Base-by-base conservation (phyloP, 2,113 vertebrate genomes). In the Tyrannus savana region DNA sequence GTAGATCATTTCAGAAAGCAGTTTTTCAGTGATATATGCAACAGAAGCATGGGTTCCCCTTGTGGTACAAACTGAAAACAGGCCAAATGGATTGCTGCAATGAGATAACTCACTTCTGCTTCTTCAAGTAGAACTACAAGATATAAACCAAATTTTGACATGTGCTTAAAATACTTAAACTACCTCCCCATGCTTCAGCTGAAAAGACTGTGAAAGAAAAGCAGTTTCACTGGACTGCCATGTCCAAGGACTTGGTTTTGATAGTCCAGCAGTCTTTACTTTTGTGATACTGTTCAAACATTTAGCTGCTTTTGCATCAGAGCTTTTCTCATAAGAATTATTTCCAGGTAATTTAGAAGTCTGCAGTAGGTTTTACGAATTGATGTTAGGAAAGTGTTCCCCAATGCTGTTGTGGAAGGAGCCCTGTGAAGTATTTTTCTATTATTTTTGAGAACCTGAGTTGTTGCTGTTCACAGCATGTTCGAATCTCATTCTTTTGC, bases 21-120 rank as follows among this genome's bases (percentile, higher is more conserved):
- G 23, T 58, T 86, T 58, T 44, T 58, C 25, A 12, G 27, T 24
- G 47, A 47, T 19, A 10, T 53, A 0, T 16, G 30, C 39, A 31
- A 18, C 19, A 18, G 22, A 52, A 59, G 23, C 11, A 8, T 52
- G n/a, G 37, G 16, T 81, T 84, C 30, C 27, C 14, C 30, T 76
- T 76, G 47, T 46, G 62, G 30, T 46, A 33, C 41, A 41, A 42
- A 53, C 2, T 80, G 62, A 55, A 67, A 92, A 30, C 3, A 25
- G 33, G 22, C 37, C 42, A 31, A 35, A 42, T 0, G 0, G 19
- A n/a, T 47, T 77, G 30, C 30, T 1, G 1, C 35, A 22, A 14
- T 33, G 21, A 66, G 37, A 52, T 28, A 56, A 52, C 47, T 94
- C 42, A 37, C 6, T 94, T 75, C 50, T 77, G 39, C 25, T 86